Evolutionary conservation across 2,113 vertebrate species (phyloP).

Genomic region (Cyphomyrus discorhynchus): DNA sequence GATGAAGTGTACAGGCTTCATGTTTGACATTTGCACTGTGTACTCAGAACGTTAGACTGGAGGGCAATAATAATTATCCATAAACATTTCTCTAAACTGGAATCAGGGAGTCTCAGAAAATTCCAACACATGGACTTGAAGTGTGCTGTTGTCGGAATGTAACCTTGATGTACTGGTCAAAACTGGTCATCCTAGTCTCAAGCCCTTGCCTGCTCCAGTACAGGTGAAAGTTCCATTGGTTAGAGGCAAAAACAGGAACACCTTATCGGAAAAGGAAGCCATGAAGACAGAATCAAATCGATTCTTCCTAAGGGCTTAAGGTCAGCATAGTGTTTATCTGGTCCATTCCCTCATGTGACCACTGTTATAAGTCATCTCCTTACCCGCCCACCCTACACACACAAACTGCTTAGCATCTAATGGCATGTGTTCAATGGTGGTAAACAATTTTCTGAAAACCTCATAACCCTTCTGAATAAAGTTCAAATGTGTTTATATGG

Average conservation of each 20-base stretch:
- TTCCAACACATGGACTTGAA: not conserved
- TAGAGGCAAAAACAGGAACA: not conserved
- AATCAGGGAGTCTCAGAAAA: not conserved
- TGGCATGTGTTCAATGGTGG: not conserved
- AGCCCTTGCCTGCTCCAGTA: not conserved
- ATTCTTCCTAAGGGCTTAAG: not conserved
- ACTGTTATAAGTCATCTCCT: not conserved
- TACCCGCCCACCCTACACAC: not conserved
- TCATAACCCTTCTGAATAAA: not conserved
- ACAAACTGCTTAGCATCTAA: not conserved
- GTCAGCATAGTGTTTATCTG: not conserved
- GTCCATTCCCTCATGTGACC: not conserved
- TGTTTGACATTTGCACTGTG: not conserved
- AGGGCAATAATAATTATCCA: not conserved
- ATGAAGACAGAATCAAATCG: not conserved
- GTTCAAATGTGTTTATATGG: not conserved
- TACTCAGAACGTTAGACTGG: not conserved
- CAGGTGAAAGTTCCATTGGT: conserved; percentile 3
- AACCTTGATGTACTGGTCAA: not conserved
- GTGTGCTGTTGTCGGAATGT: not conserved
- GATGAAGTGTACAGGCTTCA: not conserved
- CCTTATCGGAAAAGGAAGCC: conserved; percentile 6
- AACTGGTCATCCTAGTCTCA: not conserved
- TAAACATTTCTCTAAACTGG: not conserved
- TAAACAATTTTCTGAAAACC: not conserved